A percentile compares a stretch with the other conserved stretches of the same genome.
These are phyloP conservation scores for Anoplopoma fimbria DNA, from an alignment of 2,113 vertebrate species.

Conservation along the genomic window DNA sequence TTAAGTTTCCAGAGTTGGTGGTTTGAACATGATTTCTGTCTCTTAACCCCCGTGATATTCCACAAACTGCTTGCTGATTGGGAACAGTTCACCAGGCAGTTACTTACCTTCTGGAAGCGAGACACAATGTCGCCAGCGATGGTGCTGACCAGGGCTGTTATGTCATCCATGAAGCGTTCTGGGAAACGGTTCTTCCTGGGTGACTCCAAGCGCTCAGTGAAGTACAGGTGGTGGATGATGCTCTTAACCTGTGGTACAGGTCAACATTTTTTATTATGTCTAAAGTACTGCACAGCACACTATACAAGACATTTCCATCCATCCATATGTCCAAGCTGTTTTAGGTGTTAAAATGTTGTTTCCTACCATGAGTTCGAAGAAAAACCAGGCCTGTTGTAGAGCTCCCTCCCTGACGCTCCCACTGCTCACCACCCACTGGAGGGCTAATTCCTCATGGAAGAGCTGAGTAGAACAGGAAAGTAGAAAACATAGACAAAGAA, in stretches of 20 bases:
- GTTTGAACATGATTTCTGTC: neutral
- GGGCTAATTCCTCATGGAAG: slow-evolving; percentile 96
- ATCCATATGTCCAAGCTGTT: neutral
- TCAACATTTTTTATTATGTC: neutral
- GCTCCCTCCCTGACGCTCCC: slow-evolving; percentile 96
- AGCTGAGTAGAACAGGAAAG: slow-evolving; percentile 82
- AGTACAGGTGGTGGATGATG: slow-evolving; percentile 98
- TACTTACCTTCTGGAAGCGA: slow-evolving; percentile 95
- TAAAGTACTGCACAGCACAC: neutral
- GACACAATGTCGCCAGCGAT: slow-evolving; percentile 95
- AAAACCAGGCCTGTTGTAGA: slow-evolving; percentile 98
- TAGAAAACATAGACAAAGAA: slow-evolving; percentile 18
- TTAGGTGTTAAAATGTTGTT: neutral
- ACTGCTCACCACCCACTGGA: slow-evolving; percentile 99
- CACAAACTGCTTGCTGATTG: neutral
- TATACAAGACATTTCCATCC: neutral
- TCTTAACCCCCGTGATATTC: neutral
- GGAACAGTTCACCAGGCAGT: neutral
- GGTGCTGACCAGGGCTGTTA: slow-evolving; percentile 95
- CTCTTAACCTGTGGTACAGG: slow-evolving; percentile 91
- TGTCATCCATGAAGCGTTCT: slow-evolving; percentile 99
- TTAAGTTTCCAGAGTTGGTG: neutral
- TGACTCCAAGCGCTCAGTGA: slow-evolving; percentile 94
- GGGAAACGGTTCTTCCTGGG: slow-evolving; percentile 95
- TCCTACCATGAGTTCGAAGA: slow-evolving; percentile 99